Base-by-base conservation (phyloP, 2,113 vertebrate genomes). In the Albula glossodonta region DNA sequence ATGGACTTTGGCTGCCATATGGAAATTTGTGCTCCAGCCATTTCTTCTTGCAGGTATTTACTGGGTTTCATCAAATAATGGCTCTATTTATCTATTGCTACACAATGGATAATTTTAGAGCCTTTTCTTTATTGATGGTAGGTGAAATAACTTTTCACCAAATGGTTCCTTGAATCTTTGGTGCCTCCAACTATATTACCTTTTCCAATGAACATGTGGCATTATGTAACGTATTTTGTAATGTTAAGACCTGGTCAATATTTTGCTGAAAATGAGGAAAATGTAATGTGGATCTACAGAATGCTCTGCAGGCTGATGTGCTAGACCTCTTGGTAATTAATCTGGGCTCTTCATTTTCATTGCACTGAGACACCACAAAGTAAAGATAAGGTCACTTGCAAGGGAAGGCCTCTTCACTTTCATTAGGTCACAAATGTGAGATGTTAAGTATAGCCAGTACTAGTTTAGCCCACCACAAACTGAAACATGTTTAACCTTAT, bases 401-500 rank as follows among this genome's bases (percentile, higher is more conserved):
- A n/a, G 15, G 41, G 50, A 51, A 81, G 80, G 52, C 80, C 80
- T 52, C 19, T 51, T 11, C 22, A 52, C 19, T 7, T 52, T 17
- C 80, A 81, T 31, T 53, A 81, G 51, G 19, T 51, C 9, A 15
- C 51, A 53, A 81, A 81, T 53, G 51, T 52, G 50, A 53, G 15
- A 22, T 41, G 31, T 41, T 81, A 52, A 81, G 51, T 4, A 5
- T 52, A 51, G 22, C 25, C 3, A 53, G 19, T 52, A 10, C 53
- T 51, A 52, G 53, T 53, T 53, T 81, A 4, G 80, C 51, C 80
- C 80, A 52, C 80, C 51, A 13, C 25, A 9, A 25, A n/a, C 25
- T 12, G 17, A 81, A 81, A 81, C 22, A 9, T n/a, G 80, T 52
- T 81, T 81, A 81, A 81, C 80, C 80, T 81, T 81, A 19, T 81